Base-by-base conservation (phyloP, 1,140 invertebrate species). In the Pachyrhynchus sulphureomaculatus region DNA sequence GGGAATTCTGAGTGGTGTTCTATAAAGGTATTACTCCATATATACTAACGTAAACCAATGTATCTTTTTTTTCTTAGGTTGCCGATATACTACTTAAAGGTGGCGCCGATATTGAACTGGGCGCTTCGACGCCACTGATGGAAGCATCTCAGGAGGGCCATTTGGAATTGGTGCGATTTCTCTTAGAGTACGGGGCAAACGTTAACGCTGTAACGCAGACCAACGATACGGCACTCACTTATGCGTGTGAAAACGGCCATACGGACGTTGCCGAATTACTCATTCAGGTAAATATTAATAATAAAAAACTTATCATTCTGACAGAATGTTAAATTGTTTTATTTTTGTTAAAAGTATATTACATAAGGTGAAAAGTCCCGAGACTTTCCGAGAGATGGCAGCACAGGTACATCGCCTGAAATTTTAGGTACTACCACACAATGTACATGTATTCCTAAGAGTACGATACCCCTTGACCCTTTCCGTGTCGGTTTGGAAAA, bases 111-210 rank as follows among this genome's bases (percentile, higher is more conserved):
- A 88, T 96, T 21, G 95, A 98, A 75, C 79, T 97, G 2, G 96
- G 96, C 9, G 95, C 95, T 13, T 97, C 94, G 33, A 98, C 96
- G 10, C 96, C 97, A 0, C 80, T 99, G 0, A 98, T 99, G 95
- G 96, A 99, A 79, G 95, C 96, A 17, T 89, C 95, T 0, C 96
- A 99, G 78, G 96, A 98, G 79, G 96, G 96, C 9, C 96, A 98
- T 76, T 78, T 96, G 12, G 94, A 98, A 70, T 83, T 98, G 42
- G 96, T 98, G 18, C 85, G 87, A 64, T 95, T 93, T 76, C 80
- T 96, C 34, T 76, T 96, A 41, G 88, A 91, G 72, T 84, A 87
- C 59, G 84, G 85, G 64, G 92, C 95, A n/a, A 90, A 95, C 80
- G 92, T 96, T 32, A 89, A 94, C 78, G 92, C 94, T 15, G 88